These are phyloP conservation scores for Sesamia nonagrioides DNA, from an alignment of 1,140 invertebrate genomes.

Conservation along the genomic window DNA sequence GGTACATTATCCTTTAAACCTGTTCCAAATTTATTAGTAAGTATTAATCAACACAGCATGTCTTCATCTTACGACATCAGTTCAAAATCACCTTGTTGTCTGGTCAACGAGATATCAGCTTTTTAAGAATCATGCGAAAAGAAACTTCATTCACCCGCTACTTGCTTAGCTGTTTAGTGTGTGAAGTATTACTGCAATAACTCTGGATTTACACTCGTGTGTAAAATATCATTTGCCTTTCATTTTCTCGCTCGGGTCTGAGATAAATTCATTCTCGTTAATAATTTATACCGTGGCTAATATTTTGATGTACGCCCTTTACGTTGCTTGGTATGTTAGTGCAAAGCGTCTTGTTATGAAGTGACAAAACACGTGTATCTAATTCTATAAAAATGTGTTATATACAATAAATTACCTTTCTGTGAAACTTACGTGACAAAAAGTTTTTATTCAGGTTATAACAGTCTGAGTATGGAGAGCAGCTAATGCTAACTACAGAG, in stretches of 20 bases:
- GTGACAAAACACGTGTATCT: not conserved
- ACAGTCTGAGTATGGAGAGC: too few species aligned
- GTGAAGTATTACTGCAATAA: slow-evolving; percentile 1
- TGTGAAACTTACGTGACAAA: too few species aligned
- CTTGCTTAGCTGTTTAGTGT: not conserved
- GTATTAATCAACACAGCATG: too few species aligned
- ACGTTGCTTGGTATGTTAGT: not conserved
- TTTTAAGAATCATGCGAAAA: not conserved
- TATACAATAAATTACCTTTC: too few species aligned
- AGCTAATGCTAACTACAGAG: too few species aligned
- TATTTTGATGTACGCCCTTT: slow-evolving; percentile 13
- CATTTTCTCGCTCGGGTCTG: not conserved
- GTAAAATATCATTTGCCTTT: slow-evolving; percentile 11
- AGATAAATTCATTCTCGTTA: slow-evolving; percentile 21
- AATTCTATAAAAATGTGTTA: not conserved
- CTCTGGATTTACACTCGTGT: not conserved
- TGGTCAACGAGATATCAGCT: not conserved
- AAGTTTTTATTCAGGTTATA: too few species aligned
- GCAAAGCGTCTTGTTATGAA: not conserved
- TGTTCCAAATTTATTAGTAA: too few species aligned
- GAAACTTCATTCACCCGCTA: not conserved
- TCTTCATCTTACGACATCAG: too few species aligned
- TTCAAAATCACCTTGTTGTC: too few species aligned
- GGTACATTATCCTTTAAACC: too few species aligned
- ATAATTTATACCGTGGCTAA: slow-evolving; percentile 25